phyloP scores from a whole-genome alignment of 2,113 vertebrate species.

The Enhydra lutris region DNA sequence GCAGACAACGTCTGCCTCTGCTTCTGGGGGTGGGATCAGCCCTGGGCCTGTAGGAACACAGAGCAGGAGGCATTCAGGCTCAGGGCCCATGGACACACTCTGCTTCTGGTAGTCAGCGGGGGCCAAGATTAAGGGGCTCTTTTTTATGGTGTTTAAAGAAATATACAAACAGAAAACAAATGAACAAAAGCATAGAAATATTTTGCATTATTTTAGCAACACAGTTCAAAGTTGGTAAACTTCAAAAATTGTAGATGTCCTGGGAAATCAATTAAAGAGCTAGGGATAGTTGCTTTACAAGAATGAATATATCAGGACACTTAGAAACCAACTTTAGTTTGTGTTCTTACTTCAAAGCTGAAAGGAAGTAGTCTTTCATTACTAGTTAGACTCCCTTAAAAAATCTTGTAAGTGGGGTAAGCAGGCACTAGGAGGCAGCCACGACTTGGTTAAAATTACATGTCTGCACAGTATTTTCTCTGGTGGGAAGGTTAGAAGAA shows the following conservation, averaged over 20 bases:
- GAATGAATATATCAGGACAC: background rate
- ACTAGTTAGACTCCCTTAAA: background rate
- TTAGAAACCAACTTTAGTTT: slow-evolving; percentile 1
- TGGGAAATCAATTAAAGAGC: slow-evolving; percentile 33
- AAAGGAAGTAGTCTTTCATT: background rate
- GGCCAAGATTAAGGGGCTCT: background rate
- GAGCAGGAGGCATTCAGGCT: background rate
- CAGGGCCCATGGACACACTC: no score
- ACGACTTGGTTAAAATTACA: background rate
- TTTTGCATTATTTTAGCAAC: slow-evolving; percentile 8
- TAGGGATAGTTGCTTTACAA: background rate
- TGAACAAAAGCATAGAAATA: background rate
- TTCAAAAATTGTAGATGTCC: background rate
- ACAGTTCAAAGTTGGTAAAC: slow-evolving; percentile 1
- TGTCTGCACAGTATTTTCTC: background rate
- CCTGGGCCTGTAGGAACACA: background rate
- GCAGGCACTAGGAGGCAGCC: slow-evolving; percentile 31
- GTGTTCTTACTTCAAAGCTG: background rate
- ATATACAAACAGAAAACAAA: background rate
- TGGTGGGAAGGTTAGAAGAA: background rate
- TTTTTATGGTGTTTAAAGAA: background rate
- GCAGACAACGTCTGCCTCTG: background rate
- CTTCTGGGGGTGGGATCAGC: background rate
- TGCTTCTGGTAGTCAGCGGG: background rate
- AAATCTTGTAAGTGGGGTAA: slow-evolving; percentile 15